These are phyloP conservation scores for Sebastes oblongus DNA, from an alignment of 2,797 vertebrate species.

Conservation along the genomic window DNA sequence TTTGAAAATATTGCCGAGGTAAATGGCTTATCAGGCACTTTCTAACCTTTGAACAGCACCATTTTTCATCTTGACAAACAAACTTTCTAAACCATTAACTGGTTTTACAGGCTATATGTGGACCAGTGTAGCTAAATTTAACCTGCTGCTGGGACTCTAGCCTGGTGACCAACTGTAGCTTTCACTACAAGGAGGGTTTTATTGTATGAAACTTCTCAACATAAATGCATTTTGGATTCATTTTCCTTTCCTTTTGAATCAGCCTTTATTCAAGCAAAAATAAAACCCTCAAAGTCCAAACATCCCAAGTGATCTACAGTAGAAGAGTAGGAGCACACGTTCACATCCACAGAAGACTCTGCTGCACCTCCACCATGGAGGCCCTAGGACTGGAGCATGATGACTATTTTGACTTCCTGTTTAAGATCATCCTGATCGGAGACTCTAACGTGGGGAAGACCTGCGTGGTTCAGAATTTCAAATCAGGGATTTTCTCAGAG, in stretches of 20 bases:
- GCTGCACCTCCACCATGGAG: conserved; percentile 75
- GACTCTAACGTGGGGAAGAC: conserved; percentile 98
- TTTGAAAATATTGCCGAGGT: not conserved
- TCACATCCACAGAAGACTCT: not conserved
- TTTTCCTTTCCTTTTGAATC: not conserved
- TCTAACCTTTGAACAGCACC: not conserved
- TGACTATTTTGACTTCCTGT: conserved; percentile 93
- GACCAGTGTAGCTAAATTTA: not conserved
- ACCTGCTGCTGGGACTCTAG: not conserved
- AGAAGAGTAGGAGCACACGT: not conserved
- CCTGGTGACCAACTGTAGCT: not conserved
- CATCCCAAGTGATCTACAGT: conserved; percentile 11
- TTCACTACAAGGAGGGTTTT: not conserved
- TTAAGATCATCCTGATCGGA: conserved; percentile 96
- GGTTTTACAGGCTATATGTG: conserved; percentile 46
- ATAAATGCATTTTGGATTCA: too few relatives aligned
- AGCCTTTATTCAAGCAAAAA: not conserved
- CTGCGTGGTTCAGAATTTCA: conserved; percentile 96
- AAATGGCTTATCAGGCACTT: not conserved
- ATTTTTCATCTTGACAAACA: conserved; percentile 9
- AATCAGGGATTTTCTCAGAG: conserved; percentile 87
- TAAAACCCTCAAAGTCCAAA: conserved; percentile 1
- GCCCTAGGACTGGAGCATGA: conserved; percentile 76
- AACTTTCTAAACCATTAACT: conserved; percentile 14
- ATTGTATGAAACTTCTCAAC: not conserved